Base-by-base conservation (phyloP, 2,113 vertebrate genomes). In the Pycnonotus jocosus region DNA sequence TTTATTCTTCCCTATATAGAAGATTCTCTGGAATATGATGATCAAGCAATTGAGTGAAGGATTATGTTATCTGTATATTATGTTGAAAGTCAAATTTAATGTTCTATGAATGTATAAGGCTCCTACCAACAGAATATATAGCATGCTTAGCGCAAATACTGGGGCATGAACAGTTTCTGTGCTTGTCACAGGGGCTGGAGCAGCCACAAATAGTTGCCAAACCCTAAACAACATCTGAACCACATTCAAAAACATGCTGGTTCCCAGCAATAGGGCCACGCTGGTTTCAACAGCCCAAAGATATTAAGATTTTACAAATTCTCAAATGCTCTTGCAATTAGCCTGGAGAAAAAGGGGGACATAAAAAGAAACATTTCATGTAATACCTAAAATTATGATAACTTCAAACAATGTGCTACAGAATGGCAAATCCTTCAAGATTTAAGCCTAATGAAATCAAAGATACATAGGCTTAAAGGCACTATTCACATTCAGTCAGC, bases 381-480 rank as follows among this genome's bases (percentile, higher is more conserved):
- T 58, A 93, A 94, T 73, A 56, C 73, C 22, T 93, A 84, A 86
- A 92, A 89, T 58, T 45, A 79, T 2, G 12, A 35, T 62, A 82
- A 88, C 91, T 95, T 95, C 35, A 78, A 94, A 93, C 76, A 88
- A 48, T 70, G 76, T 60, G 11, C 31, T 86, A 18, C 22, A 44
- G 80, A 88, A 54, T 73, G 5, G 79, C 70, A 97, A 97, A 53
- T 80, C 77, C 50, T 92, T 47, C 81, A 93, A 90, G 47, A 92
- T 81, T 96, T 94, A 89, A 94, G 30, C 92, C 11, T 92, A 95
- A 96, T 92, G 50, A 80, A 96, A 93, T 88, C 95, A 94, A 95
- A 91, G 65, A 69, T 56, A 61, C 17, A 23, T 57, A 56, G 42
- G 15, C 45, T 88, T 51, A 76, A 92, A 81, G 51, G 22, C 38